phyloP scores from a whole-genome alignment of 1,140 invertebrate genomes.

The Gryllus bimaculatus region DNA sequence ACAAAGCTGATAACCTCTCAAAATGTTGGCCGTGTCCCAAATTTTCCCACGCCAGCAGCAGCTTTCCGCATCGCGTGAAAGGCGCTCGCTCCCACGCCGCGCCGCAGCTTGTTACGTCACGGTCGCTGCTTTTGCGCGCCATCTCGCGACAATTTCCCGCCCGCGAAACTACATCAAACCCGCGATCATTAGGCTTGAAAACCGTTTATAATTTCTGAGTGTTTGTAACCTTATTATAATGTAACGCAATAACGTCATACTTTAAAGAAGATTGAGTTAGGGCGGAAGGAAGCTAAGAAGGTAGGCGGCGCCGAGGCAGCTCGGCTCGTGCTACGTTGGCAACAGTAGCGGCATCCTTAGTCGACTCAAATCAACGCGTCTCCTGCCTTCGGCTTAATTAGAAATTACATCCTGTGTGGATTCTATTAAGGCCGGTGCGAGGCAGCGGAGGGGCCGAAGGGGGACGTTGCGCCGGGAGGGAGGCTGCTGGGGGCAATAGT shows the following conservation, averaged over 20 bases:
- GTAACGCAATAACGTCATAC: slow-evolving; percentile 1
- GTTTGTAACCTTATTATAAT: background rate
- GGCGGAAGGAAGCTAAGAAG: background rate
- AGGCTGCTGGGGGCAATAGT: background rate
- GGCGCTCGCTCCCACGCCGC: background rate
- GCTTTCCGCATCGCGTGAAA: background rate
- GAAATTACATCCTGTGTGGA: slow-evolving; percentile 1
- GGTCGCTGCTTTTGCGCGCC: background rate
- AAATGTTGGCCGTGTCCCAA: no score
- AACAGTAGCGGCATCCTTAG: background rate
- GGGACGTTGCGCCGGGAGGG: background rate
- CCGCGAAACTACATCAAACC: background rate
- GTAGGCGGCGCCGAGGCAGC: background rate
- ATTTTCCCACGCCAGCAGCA: background rate
- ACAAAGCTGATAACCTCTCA: no score
- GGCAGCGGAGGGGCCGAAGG: background rate
- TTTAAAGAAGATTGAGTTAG: background rate
- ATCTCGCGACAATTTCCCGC: background rate
- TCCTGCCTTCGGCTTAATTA: background rate
- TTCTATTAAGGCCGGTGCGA: background rate
- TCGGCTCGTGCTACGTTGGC: background rate
- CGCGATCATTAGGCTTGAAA: background rate
- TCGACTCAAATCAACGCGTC: background rate
- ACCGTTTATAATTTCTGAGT: slow-evolving; percentile 5
- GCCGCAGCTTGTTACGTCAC: background rate